Base-by-base conservation (phyloP, 2,888 invertebrate species). In the Diaperis boleti region DNA sequence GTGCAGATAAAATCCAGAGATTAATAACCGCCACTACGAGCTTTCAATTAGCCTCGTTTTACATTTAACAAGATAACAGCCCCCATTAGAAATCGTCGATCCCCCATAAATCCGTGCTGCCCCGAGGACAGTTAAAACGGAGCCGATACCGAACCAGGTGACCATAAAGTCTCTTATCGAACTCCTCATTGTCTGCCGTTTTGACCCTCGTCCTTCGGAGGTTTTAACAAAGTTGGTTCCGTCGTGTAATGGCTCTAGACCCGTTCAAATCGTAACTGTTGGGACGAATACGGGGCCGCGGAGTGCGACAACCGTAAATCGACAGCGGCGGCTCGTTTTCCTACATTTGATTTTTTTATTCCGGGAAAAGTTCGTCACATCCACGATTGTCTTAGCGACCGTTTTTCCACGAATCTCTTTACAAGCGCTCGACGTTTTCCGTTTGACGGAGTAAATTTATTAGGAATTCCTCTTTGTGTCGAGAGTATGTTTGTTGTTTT, bases 261-360 rank as follows among this genome's bases (percentile, higher is more conserved):
- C 41, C 10, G 18, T 42, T 14, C 5, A 14, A 10, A 10, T 10
- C 5, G 18, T 42, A 8, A 17, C 33, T 5, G 18, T 20, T 20
- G 10, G 47, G 14, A 31, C 47, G n/a, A 45, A 45, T 45, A 45
- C 29, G 45, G 45, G 45, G 45, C 22, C 45, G 13, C 8, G 6
- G 49, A 49, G 49, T 33, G 49, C 49, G 35, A 49, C 35, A 49
- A 49, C 49, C 49, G 47, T 22, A 45, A 29, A 45, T 29, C 26
- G n/a, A 15, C 6, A 15, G n/a, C 6, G 15, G 14, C 15, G n/a
- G n/a, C n/a, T n/a, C 26, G 6, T 26, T 26, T 26, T 26, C 26
- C 26, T 26, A 8, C 20, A n/a, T 26, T 26, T 26, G 26, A 8
- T 26, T 2, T 26, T 26, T 26, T 26, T 26, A 26, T 26, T 26